Conservation (phyloP, 2,888 invertebrate species). For the Thecophora atra region DNA sequence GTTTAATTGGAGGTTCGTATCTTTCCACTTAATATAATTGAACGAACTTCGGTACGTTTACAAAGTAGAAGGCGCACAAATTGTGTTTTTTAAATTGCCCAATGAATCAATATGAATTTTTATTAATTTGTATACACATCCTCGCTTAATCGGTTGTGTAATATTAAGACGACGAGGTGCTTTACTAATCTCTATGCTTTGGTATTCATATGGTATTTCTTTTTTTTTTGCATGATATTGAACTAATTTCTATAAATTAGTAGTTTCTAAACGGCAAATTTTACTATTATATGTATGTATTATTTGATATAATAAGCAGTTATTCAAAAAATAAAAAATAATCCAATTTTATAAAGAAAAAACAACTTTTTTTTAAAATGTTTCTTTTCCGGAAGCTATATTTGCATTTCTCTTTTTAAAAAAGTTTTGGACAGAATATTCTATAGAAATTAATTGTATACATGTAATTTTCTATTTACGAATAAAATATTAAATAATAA, state of each 20-base stretch:
- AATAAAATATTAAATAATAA: no score
- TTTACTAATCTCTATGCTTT: slow-evolving; percentile 21
- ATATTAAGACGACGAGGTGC: slow-evolving; percentile 27
- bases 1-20: no score
- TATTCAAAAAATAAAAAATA: slow-evolving; percentile 24
- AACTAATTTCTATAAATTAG: no score
- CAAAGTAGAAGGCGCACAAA: slow-evolving; percentile 28
- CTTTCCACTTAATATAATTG: no score
- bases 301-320: not conserved
- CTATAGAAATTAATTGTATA: no score
- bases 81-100: slow-evolving; percentile 23
- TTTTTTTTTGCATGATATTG: no score
- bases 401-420: no score
- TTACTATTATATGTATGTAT: not conserved
- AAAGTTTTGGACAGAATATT: no score
- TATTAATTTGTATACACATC: not conserved
- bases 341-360: slow-evolving; percentile 16
- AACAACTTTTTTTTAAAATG: slow-evolving; percentile 12
- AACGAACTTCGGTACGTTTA: no score
- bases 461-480: no score
- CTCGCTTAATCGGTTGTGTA: slow-evolving; percentile 32
- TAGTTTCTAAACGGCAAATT: no score
- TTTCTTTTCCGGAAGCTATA: not conserved
- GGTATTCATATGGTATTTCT: not conserved
- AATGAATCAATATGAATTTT: no score